phyloP scores from a whole-genome alignment of 1,140 invertebrate genomes.

The Polypedilum vanderplanki region DNA sequence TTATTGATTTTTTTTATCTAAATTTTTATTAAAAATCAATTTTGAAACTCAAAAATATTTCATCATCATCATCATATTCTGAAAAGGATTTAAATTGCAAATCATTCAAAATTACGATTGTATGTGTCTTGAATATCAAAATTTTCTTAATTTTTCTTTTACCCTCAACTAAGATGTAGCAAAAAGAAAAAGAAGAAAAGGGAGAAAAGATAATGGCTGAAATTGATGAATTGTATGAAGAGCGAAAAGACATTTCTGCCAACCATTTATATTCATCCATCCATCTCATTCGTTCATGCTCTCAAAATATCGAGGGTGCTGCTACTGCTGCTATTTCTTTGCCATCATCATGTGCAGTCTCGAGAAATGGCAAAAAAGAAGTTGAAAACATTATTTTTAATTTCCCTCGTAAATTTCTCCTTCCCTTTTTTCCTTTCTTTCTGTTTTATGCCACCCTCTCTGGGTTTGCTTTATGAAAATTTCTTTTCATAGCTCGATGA shows the following conservation, averaged over 20 bases:
- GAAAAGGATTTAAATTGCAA: conserved; percentile 19
- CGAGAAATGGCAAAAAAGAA: background rate
- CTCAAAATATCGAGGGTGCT: background rate
- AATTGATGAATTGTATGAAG: conserved; percentile 26
- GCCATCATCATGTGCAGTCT: background rate
- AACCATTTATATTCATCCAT: background rate
- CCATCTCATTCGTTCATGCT: background rate
- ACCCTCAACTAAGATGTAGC: background rate
- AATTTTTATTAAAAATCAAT: too few relatives aligned
- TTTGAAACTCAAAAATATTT: too few relatives aligned
- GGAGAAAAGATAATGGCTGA: conserved; percentile 1
- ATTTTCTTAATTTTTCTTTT: background rate
- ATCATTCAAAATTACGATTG: background rate
- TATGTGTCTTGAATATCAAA: background rate
- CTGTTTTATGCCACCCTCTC: background rate
- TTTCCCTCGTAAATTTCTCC: conserved; percentile 23
- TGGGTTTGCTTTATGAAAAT: background rate
- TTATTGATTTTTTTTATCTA: too few relatives aligned
- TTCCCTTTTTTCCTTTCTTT: background rate
- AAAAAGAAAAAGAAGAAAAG: background rate
- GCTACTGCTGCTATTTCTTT: background rate
- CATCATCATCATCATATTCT: background rate
- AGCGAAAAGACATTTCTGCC: background rate
- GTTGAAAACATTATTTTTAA: conserved; percentile 28
- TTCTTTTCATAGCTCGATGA: background rate